phyloP scores from a whole-genome alignment of 2,113 vertebrate genomes.

The Daubentonia madagascariensis region DNA sequence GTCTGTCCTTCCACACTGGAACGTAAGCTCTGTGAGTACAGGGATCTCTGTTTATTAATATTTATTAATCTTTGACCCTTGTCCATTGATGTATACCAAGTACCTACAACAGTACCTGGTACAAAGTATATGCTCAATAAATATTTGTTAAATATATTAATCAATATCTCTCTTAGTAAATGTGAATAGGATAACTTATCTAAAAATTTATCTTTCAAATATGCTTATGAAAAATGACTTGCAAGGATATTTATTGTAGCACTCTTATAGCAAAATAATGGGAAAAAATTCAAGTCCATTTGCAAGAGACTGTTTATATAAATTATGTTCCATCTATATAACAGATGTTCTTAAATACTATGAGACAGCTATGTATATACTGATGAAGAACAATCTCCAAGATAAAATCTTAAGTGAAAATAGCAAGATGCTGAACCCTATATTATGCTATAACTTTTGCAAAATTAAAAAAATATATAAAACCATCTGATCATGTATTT shows the following conservation, averaged over 20 bases:
- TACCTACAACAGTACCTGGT: too few species aligned
- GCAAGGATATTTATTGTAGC: not conserved
- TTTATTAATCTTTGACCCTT: not conserved
- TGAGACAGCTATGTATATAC: not conserved
- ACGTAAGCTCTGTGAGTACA: not conserved
- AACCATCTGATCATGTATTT: not conserved
- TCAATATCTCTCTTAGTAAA: not conserved
- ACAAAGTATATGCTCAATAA: too few species aligned
- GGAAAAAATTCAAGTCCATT: not conserved
- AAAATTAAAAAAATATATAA: not conserved
- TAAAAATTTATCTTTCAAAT: not conserved
- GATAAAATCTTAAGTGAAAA: not conserved
- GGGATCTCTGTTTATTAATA: not conserved
- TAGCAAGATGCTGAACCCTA: not conserved
- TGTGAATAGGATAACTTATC: not conserved
- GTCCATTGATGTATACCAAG: not conserved
- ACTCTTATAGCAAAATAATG: not conserved
- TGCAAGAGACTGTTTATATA: not conserved
- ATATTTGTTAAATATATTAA: not conserved
- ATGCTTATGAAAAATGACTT: not conserved
- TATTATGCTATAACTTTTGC: not conserved
- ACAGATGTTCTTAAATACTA: not conserved
- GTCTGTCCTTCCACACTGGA: not conserved
- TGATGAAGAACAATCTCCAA: not conserved
- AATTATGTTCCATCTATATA: not conserved